Evolutionary conservation across 2,888 invertebrate species (phyloP).

Genomic region (Cheilosia variabilis): DNA sequence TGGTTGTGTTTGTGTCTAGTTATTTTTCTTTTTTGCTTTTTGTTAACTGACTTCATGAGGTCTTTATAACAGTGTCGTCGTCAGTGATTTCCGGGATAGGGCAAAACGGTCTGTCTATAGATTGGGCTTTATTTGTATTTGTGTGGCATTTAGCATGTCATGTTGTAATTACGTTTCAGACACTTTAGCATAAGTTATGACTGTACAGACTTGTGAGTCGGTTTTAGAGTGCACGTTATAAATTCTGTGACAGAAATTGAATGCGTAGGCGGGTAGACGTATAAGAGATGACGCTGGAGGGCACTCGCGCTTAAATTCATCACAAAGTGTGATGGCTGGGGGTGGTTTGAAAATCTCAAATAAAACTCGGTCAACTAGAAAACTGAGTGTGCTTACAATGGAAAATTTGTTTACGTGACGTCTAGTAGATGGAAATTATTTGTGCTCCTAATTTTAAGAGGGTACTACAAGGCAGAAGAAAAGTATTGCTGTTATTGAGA

Average conservation of each 20-base stretch:
- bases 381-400: constrained; percentile 16
- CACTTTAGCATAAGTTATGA: constrained; percentile 72
- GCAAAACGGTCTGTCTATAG: constrained; percentile 56
- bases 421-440: no score
- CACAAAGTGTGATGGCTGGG: background rate
- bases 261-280: constrained; percentile 62
- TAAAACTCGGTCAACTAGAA: constrained; percentile 2
- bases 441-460: no score
- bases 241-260: constrained; percentile 60
- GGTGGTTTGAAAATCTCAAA: background rate
- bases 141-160: constrained; percentile 72
- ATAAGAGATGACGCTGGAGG: constrained; percentile 26
- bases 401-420: background rate
- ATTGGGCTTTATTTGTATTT: constrained; percentile 47
- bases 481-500: no score
- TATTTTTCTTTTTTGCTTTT: constrained; percentile 8
- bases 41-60: constrained; percentile 48
- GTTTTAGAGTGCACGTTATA: constrained; percentile 52
- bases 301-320: constrained; percentile 31
- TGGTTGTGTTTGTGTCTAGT: background rate
- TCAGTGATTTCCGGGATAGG: constrained; percentile 71
- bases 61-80: constrained; percentile 71
- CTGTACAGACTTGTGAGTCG: constrained; percentile 44
- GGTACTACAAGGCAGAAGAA: no score
- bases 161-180: constrained; percentile 72